These are phyloP conservation scores for Spicauda simplicius DNA, from an alignment of 2,888 invertebrate species.

Conservation along the genomic window DNA sequence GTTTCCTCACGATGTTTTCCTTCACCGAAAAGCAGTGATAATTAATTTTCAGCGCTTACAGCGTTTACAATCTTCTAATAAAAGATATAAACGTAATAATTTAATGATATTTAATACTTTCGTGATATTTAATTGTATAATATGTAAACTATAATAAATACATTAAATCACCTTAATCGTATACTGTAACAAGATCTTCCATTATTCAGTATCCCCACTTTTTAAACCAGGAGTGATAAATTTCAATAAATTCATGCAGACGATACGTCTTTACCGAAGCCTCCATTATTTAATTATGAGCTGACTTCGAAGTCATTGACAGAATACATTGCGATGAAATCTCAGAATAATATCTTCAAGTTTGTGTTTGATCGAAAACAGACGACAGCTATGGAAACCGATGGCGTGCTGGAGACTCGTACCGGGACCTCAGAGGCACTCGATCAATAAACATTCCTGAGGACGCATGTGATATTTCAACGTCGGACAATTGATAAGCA, in stretches of 20 bases:
- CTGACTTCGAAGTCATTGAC: background rate
- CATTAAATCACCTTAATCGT: too few relatives aligned
- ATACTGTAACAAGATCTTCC: too few relatives aligned
- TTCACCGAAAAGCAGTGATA: too few relatives aligned
- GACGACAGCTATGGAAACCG: constrained; percentile 13
- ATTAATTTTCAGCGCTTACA: too few relatives aligned
- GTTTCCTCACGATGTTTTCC: too few relatives aligned
- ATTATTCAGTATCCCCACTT: too few relatives aligned
- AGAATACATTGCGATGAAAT: background rate
- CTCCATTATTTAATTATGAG: background rate
- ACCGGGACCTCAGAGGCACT: constrained; percentile 22
- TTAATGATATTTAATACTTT: too few relatives aligned
- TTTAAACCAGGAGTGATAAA: too few relatives aligned
- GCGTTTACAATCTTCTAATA: too few relatives aligned
- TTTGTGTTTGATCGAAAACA: constrained; percentile 29
- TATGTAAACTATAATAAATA: too few relatives aligned
- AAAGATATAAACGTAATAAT: too few relatives aligned
- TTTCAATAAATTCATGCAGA: background rate
- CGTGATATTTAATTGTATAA: too few relatives aligned
- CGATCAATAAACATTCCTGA: constrained; percentile 26
- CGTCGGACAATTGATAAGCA: constrained; percentile 23
- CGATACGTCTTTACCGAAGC: background rate
- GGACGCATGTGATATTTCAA: constrained; percentile 16
- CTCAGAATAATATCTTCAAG: background rate
- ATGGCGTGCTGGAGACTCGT: constrained; percentile 5